These are phyloP conservation scores for Rhopalosiphum padi DNA, from an alignment of 1,140 invertebrate genomes.

Conservation along the genomic window DNA sequence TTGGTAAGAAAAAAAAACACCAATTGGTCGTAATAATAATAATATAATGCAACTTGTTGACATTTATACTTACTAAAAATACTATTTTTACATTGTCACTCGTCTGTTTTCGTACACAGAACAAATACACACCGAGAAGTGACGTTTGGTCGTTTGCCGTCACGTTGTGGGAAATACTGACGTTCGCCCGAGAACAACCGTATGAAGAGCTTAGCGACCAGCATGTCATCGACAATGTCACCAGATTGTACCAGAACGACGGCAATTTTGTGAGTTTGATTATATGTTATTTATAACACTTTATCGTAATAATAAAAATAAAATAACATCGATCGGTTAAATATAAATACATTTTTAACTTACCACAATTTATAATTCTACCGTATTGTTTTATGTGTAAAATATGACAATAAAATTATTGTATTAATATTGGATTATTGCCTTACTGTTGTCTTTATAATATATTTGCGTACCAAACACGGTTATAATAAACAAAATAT, in stretches of 20 bases:
- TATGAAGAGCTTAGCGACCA: slow-evolving; percentile 77
- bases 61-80: background rate
- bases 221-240: slow-evolving; percentile 78
- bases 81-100: background rate
- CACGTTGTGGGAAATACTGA: slow-evolving; percentile 81
- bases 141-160: slow-evolving; percentile 84
- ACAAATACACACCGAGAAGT: slow-evolving; percentile 73
- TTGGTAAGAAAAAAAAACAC: slow-evolving; percentile 69
- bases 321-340: background rate
- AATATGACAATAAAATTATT: too few relatives aligned
- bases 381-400: background rate
- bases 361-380: background rate
- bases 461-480: background rate
- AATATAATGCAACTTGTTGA: background rate
- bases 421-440: too few relatives aligned
- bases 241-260: slow-evolving; percentile 35
- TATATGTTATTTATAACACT: background rate
- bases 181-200: slow-evolving; percentile 73
- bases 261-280: slow-evolving; percentile 33
- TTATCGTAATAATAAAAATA: background rate
- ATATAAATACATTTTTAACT: too few relatives aligned
- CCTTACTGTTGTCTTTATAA: too few relatives aligned
- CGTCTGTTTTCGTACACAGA: slow-evolving; percentile 65
- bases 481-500: too few relatives aligned
- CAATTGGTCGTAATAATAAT: background rate